These are phyloP conservation scores for Leptinotarsa lineolata DNA, from an alignment of 1,140 invertebrate species.

Conservation along the genomic window DNA sequence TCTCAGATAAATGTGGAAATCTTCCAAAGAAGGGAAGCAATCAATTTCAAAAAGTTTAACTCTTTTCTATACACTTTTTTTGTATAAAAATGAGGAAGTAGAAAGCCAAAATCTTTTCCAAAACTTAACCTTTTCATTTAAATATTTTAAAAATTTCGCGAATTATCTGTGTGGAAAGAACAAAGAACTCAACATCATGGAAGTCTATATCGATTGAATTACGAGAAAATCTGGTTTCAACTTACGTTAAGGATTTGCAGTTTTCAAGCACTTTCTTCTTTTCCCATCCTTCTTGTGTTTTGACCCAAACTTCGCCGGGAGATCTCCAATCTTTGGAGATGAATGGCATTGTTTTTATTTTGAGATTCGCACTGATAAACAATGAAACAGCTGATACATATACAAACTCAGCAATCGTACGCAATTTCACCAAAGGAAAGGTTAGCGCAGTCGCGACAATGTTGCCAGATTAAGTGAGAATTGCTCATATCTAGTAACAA, in stretches of 20 bases:
- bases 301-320: slow-evolving; percentile 97
- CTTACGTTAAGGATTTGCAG: slow-evolving; percentile 52
- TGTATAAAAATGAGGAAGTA: no score
- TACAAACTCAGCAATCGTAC: not conserved
- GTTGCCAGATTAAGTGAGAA: not conserved
- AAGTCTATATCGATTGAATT: slow-evolving; percentile 45
- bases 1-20: no score
- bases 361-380: slow-evolving; percentile 40
- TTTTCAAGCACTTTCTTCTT: slow-evolving; percentile 89
- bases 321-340: slow-evolving; percentile 92
- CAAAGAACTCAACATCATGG: slow-evolving; percentile 57
- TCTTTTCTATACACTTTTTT: no score
- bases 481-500: no score
- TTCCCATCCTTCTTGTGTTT: slow-evolving; percentile 95
- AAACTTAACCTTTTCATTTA: no score
- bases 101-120: no score
- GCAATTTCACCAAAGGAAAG: not conserved
- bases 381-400: slow-evolving; percentile 37
- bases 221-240: slow-evolving; percentile 17
- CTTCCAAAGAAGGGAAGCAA: no score
- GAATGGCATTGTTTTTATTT: slow-evolving; percentile 80
- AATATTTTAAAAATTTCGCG: no score
- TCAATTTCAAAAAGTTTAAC: no score
- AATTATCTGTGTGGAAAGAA: slow-evolving; percentile 48
- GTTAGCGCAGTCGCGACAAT: not conserved